These are phyloP conservation scores for Bemisia tabaci DNA, from an alignment of 1,140 invertebrate genomes.

Conservation along the genomic window DNA sequence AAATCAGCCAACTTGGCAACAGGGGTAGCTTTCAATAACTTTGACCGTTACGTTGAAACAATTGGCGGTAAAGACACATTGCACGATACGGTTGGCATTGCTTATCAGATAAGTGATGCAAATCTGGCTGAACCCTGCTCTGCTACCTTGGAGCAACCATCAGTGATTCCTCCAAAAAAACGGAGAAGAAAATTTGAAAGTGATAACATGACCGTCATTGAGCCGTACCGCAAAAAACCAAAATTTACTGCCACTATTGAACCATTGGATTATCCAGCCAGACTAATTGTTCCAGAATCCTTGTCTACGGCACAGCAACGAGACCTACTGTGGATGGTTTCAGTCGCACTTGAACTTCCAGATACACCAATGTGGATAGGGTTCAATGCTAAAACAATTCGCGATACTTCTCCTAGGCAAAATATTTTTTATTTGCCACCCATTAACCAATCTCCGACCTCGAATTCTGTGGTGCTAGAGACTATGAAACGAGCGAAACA, in stretches of 20 bases:
- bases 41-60: constrained; percentile 33
- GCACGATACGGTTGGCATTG: constrained; percentile 35
- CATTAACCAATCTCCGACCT: constrained; percentile 30
- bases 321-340: too few species aligned
- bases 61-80: constrained; percentile 31
- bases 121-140: too few species aligned
- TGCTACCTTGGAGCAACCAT: too few species aligned
- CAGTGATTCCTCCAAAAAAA: too few species aligned
- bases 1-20: constrained; percentile 22
- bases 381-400: constrained; percentile 20
- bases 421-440: constrained; percentile 29
- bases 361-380: constrained; percentile 27
- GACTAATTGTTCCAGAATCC: too few species aligned
- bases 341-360: constrained; percentile 9
- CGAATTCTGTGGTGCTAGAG: constrained; percentile 26
- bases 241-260: too few species aligned
- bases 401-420: constrained; percentile 19
- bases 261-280: too few species aligned
- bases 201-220: too few species aligned
- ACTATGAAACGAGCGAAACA: constrained; percentile 27
- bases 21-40: constrained; percentile 32
- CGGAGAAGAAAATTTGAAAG: too few species aligned
- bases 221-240: too few species aligned
- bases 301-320: too few species aligned
- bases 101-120: too few species aligned